Evolutionary conservation across 1,140 invertebrate species (phyloP), one percentile per base, ranked within the genome.

Genomic region (Platorchestia sp.): DNA sequence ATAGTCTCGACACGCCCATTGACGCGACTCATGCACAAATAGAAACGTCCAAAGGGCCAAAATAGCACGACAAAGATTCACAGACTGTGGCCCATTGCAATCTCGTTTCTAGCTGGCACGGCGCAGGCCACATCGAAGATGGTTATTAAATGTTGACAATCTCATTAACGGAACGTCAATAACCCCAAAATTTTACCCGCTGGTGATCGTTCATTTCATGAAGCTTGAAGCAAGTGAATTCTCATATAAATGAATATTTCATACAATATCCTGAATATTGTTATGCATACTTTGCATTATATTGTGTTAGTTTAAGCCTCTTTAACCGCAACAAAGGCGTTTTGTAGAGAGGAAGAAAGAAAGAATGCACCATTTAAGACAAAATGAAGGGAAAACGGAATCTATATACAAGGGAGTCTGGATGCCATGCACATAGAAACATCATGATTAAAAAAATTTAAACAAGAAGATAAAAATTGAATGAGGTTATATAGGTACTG

Each of bases 1-100:
- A 93, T 45, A 19, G 40, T 16, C 91, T 93, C 91, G 91, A 93
- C 91, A 93, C 91, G 91, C 91, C 91, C 91, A 45, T 93, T 93
- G 43, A 93, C 43, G 45, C 43, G 91, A 44, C 91, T 93, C 43
- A 40, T 93, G 91, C 91, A 93, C 43, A 93, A 93, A 93, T 93
- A 93, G 91, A 45, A 93, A 93, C 91, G n/a, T 93, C 91, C 43
- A 44, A 93, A 40, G 91, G 19, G 22, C 91, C 44, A 90, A 90
- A 90, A 90, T 90, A 90, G 87, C 41, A 75, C 59, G 10, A 75
- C 59, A 75, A 75, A 75, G 59, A 75, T 75, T 75, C 27, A 75
- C 59, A 75, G 59, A 75, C 36, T 75, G 59, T 22, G 27, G 59
- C 59, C 27, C 59, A 75, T 75, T 75, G 59, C 59, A 75, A 36